These are phyloP conservation scores for Vulpes vulpes DNA, from an alignment of 2,113 vertebrate genomes.

Conservation along the genomic window DNA sequence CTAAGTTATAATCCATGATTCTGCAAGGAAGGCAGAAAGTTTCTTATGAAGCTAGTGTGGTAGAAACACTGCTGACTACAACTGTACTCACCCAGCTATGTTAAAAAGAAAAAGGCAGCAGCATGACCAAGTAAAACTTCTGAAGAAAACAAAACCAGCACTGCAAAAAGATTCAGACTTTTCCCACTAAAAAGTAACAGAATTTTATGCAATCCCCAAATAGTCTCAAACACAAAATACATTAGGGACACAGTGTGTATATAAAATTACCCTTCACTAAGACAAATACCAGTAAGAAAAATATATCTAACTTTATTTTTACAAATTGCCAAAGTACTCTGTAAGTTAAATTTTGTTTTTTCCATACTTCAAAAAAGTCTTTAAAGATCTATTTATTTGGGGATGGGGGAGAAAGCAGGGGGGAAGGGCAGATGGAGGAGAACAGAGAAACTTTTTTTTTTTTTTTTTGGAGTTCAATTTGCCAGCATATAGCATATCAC, in stretches of 20 bases:
- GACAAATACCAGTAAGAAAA: conserved; percentile 40
- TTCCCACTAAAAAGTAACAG: background rate
- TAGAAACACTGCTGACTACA: background rate
- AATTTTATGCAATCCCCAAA: conserved; percentile 29
- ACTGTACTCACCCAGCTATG: background rate
- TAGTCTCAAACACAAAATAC: conserved; percentile 44
- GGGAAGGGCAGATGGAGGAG: background rate
- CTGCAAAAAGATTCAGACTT: conserved; percentile 37
- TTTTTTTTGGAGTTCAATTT: too few species aligned
- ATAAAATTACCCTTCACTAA: conserved; percentile 57
- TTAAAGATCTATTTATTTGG: background rate
- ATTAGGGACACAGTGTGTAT: background rate
- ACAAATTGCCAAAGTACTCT: background rate
- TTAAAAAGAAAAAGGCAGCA: background rate
- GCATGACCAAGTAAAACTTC: conserved; percentile 6
- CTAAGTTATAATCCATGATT: background rate
- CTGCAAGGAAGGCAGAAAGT: conserved; percentile 35
- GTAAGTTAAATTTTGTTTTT: conserved; percentile 55
- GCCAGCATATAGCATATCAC: too few species aligned
- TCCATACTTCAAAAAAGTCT: background rate
- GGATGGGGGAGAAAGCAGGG: background rate
- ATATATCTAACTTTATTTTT: background rate
- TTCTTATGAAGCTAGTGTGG: background rate
- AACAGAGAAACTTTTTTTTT: background rate
- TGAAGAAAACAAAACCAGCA: conserved; percentile 53